Conservation (phyloP, 2,113 vertebrate species). For the Chauna torquata region DNA sequence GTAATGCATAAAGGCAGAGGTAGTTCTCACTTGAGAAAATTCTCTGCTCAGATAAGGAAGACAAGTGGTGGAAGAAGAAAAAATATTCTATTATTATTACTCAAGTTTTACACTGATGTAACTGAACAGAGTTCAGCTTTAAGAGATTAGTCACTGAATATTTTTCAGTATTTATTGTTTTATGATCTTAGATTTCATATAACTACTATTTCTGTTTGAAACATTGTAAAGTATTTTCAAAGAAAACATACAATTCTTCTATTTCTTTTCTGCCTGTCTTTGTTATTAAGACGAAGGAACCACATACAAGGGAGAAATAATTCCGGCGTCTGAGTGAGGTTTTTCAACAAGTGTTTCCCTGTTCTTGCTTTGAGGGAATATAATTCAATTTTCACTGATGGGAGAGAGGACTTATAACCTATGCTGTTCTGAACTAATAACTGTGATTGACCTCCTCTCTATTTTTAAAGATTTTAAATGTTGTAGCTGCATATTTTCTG, state of each 20-base stretch:
- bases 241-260: neutral
- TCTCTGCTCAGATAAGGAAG: neutral
- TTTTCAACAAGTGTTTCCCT: neutral
- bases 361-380: neutral
- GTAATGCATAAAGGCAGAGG: neutral
- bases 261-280: neutral
- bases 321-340: neutral
- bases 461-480: neutral
- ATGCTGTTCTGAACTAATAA: neutral
- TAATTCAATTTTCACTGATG: neutral
- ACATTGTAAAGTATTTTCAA: neutral
- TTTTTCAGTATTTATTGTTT: neutral
- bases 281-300: neutral
- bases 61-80: neutral
- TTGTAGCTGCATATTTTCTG: conserved; percentile 15
- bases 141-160: neutral
- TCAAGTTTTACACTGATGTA: neutral
- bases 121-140: neutral
- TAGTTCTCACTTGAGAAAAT: neutral
- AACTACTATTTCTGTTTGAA: neutral
- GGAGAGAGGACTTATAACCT: neutral
- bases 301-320: neutral
- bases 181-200: neutral
- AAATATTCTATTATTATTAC: neutral
- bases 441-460: conserved; percentile 8